Evolutionary conservation across 1,140 invertebrate genomes (phyloP), one percentile per base, ranked within the genome.

Genomic region (Anoplophora glabripennis): DNA sequence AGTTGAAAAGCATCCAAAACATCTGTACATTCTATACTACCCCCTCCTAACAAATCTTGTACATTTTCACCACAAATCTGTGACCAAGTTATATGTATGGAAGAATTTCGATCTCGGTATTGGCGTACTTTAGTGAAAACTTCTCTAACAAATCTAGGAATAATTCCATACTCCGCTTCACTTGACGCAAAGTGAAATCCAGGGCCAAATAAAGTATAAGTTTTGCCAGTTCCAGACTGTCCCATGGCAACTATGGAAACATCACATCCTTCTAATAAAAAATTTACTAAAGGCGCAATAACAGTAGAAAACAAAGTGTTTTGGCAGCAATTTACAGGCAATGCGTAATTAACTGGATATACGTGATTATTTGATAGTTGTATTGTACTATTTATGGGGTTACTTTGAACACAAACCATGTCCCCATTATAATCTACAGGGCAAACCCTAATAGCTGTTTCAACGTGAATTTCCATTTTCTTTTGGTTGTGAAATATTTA

Each of bases 211-310:
- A 92, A 79, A 1, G 88, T 88, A 66, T 86, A 90, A 1, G 87
- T 89, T 76, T 92, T 92, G 3, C 89, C 89, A 64, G 85, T 86
- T 11, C 84, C 84, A 14, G 83, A 80, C 72, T 92, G 90, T 0
- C 90, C 90, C 73, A 90, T 88, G 10, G 89, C 86, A 28, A 90
- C 81, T 40, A 90, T 81, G 14, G 91, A 87, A 18, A 86, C 84
- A 75, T 88, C 86, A 67, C 86, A 88, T 3, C 86, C 85, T 72
- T 87, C 85, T 35, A 86, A 70, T 57, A 86, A 83, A 61, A 82
- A 81, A 59, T 81, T 82, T 11, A 86, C 79, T 66, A 86, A 75
- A 1, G 79, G 79, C 33, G 74, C 74, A 1, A 81, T 72, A 1
- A 75, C 73, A 41, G 73, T 75, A 41, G 71, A 68, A 54, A 78